These are phyloP conservation scores for Sciurus vulgaris DNA, from an alignment of 2,797 vertebrate genomes.

Conservation along the genomic window DNA sequence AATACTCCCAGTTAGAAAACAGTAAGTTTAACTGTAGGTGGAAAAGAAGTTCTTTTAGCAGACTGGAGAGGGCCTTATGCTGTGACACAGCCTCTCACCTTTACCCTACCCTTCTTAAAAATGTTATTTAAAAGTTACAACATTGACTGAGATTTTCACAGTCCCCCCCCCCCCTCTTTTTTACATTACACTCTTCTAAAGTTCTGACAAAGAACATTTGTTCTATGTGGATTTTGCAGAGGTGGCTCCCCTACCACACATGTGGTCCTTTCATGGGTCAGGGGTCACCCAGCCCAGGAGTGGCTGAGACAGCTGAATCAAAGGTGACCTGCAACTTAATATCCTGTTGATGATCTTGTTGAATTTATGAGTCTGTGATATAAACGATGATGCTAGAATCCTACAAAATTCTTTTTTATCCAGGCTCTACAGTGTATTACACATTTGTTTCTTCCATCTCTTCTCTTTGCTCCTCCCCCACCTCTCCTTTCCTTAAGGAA, in stretches of 20 bases:
- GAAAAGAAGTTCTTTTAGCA: constrained; percentile 59
- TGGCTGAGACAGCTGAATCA: constrained; percentile 90
- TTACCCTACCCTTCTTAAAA: constrained; percentile 52
- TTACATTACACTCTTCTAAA: constrained; percentile 79
- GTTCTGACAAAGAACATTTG: constrained; percentile 91
- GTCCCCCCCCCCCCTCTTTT: constrained; percentile 83
- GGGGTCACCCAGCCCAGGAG: constrained; percentile 94
- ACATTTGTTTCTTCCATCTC: background rate
- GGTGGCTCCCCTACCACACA: constrained; percentile 90
- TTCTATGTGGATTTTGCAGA: constrained; percentile 91
- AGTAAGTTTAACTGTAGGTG: constrained; percentile 75
- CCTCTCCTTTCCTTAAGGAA: background rate
- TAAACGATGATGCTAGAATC: constrained; percentile 80
- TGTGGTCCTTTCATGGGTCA: constrained; percentile 94
- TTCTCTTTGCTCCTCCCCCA: background rate
- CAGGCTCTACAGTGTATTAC: background rate
- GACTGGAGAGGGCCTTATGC: constrained; percentile 37
- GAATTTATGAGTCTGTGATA: constrained; percentile 88
- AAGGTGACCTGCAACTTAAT: constrained; percentile 92
- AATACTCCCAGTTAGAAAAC: constrained; percentile 67
- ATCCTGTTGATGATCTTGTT: constrained; percentile 94
- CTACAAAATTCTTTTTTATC: background rate
- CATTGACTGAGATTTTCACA: constrained; percentile 86
- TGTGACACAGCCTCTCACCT: background rate
- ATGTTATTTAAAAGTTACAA: constrained; percentile 84